A percentile compares a stretch with the other conserved stretches of the same genome.
Conservation (phyloP, 2,888 invertebrate genomes). For the Tupiocoris notatus region DNA sequence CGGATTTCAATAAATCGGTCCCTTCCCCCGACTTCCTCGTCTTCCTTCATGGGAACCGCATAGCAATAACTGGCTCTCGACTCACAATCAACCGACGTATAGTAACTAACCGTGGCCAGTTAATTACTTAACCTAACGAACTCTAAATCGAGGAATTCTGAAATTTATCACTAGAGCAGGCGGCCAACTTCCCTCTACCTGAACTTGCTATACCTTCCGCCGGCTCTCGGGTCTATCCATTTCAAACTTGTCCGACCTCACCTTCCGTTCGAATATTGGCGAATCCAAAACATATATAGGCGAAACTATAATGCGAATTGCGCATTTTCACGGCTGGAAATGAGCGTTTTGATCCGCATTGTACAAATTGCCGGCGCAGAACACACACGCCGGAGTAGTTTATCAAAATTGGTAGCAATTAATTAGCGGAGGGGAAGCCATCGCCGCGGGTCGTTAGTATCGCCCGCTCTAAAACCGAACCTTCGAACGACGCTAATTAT, state of each 20-base stretch:
- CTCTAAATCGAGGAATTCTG: neutral
- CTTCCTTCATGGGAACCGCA: neutral
- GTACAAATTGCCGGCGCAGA: constrained; percentile 32
- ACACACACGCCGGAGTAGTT: neutral
- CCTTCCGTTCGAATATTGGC: neutral
- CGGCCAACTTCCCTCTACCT: too few relatives aligned
- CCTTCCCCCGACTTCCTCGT: neutral
- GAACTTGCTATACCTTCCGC: neutral
- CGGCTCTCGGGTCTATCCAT: too few relatives aligned
- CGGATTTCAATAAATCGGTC: neutral
- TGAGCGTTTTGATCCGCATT: constrained; percentile 36
- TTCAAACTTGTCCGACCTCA: too few relatives aligned
- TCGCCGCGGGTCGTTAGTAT: neutral
- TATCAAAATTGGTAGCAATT: neutral
- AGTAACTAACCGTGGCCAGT: neutral
- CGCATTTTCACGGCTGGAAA: constrained; percentile 36
- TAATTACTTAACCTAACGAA: neutral
- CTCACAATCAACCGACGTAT: neutral
- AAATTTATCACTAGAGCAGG: neutral
- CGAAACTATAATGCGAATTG: neutral
- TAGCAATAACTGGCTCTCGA: neutral
- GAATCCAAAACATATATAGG: neutral
- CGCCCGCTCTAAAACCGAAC: too few relatives aligned
- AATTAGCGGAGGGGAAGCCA: neutral
- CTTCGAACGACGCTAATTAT: neutral